Evolutionary conservation across 2,113 vertebrate genomes (phyloP), one percentile per base, ranked within the genome.

Genomic region (Abramis brama): DNA sequence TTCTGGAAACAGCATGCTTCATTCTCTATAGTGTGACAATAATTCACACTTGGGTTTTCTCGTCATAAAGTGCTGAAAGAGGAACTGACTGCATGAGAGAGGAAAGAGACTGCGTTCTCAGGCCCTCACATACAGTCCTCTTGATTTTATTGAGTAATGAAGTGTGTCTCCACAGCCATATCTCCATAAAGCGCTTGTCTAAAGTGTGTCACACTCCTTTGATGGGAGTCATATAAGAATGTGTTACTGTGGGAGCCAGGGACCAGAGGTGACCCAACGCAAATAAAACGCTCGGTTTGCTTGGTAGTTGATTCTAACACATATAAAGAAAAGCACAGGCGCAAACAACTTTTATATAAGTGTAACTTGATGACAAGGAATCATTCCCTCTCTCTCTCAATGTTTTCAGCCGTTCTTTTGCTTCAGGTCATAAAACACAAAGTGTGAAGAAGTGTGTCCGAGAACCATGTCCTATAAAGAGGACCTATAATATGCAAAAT

Each of bases 131-230:
- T 11, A 39, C 2, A 43, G 68, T 10, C 33, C 73, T 50, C 19
- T 47, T 30, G 59, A 11, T 70, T 87, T 87, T 57, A 85, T 55
- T 30, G 39, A 36, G 76, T 39, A 71, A 74, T 27, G 64, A 86
- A 88, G 87, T 76, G 87, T 82, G 76, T 17, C 82, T 70, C 39
- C 47, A 12, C 39, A 3, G 15, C 47, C 12, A 27, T 27, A 13
- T 36, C 9, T 27, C 57, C 25, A 64, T 82, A 70, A 75, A 76
- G 62, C 19, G 30, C 17, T 68, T 30, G 79, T 64, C 39, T 78
- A 36, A 77, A 79, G 79, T 71, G 85, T 85, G 70, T 50, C 50
- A 82, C 19, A 15, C 52, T 23, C 39, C 85, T 82, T 86, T 82
- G 59, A 86, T 45, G 30, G 39, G 12, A 71, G 30, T 79, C 84